Base-by-base conservation (phyloP, 2,888 invertebrate genomes). In the Drosophila phalerata region DNA sequence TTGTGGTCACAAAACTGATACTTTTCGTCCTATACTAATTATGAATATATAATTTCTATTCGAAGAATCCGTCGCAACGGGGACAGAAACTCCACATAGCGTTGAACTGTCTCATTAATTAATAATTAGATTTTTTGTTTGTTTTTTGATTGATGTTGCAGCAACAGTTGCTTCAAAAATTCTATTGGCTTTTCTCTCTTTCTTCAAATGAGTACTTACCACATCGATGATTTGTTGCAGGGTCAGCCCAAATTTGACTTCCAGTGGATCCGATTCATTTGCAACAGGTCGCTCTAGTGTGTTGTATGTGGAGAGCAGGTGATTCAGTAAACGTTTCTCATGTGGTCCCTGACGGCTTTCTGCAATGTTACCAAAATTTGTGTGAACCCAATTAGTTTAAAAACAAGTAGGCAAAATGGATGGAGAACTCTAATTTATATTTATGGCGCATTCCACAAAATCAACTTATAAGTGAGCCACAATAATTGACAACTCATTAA, bases 181-280 rank as follows among this genome's bases (percentile, higher is more conserved):
- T 45, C 19, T 58, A 53, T 32, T 56, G 25, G 63, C 53, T 65
- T 11, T 34, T 40, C 10, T 49, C 40, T 63, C 64, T 47, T 28
- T 45, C 37, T 25, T 17, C 22, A n/a, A 43, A 25, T 22, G 30
- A n/a, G 1, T 66, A 95, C 97, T 96, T 93, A 98, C 97, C 96
- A 98, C 97, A 93, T 98, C 97, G 92, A 98, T 97, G 92, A 98
- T 97, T 93, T 98, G 97, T 93, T 97, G 97, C 90, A 98, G 93
- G 73, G 97, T 97, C 92, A 98, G 95, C 90, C 97, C 97, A 93
- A 98, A 98, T 93, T 95, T 97, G 88, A 98, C 97, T 94, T 97
- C 96, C 80, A 98, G 94, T 57, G 97, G 96, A 90, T 97, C 97
- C 89, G 97, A 97, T 94, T 98, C 97, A 93, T 97, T 97, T 89